Evolutionary conservation across 1,140 invertebrate species (phyloP).

Genomic region (Zaprionus taronus): DNA sequence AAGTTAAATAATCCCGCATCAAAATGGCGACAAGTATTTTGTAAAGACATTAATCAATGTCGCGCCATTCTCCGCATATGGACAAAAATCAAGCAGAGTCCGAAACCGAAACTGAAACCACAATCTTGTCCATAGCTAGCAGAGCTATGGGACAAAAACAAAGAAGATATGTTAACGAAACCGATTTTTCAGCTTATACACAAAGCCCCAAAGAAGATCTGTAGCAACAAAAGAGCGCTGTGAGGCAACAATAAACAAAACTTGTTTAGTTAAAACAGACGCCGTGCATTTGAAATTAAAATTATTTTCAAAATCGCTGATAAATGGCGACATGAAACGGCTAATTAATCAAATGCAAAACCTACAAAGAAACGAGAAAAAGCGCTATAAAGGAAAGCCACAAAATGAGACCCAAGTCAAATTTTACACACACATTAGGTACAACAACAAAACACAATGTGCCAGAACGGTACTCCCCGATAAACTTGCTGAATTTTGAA

Average conservation of each 20-base stretch:
- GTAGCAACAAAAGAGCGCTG: conserved; percentile 32
- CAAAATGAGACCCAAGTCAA: conserved; percentile 27
- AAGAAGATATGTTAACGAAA: conserved; percentile 62
- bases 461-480: conserved; percentile 39
- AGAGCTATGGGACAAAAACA: background rate
- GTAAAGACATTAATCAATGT: conserved; percentile 71
- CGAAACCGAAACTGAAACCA: conserved; percentile 45
- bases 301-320: conserved; percentile 66
- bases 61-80: conserved; percentile 15
- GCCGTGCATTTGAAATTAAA: conserved; percentile 50
- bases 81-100: conserved; percentile 35
- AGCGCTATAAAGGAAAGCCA: conserved; percentile 15
- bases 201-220: conserved; percentile 24
- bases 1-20: conserved; percentile 49
- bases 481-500: conserved; percentile 6
- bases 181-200: conserved; percentile 29
- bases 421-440: conserved; percentile 40
- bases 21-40: conserved; percentile 76
- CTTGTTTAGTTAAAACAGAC: conserved; percentile 61
- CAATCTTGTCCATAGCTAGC: background rate
- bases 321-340: conserved; percentile 70
- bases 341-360: conserved; percentile 79
- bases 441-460: conserved; percentile 39
- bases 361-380: conserved; percentile 38
- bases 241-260: conserved; percentile 54